Evolutionary conservation across 2,113 vertebrate genomes (phyloP).

Genomic region (Candoia aspera): DNA sequence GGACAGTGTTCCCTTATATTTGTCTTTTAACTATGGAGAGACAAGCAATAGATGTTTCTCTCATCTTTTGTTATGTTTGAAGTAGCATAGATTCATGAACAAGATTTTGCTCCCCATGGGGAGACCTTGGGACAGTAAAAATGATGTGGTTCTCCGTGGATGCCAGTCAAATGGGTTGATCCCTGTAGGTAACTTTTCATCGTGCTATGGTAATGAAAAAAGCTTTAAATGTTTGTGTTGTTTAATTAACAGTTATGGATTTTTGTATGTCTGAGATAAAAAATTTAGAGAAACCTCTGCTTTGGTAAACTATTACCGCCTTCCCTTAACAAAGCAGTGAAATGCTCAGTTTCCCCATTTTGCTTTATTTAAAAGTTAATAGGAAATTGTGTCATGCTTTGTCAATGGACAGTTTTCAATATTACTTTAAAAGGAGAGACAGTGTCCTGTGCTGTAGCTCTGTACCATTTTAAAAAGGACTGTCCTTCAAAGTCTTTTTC

Average conservation of each 20-base stretch:
- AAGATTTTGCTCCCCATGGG: neutral
- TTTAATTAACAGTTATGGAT: conserved; percentile 48
- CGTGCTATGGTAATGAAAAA: conserved; percentile 35
- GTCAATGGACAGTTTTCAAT: conserved; percentile 70
- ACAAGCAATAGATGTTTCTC: neutral
- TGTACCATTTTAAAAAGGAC: conserved; percentile 69
- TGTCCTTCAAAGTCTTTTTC: conserved; percentile 70
- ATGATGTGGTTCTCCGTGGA: neutral
- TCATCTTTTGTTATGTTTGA: neutral
- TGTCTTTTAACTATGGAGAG: neutral
- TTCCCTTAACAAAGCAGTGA: conserved; percentile 59
- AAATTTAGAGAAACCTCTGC: conserved; percentile 53
- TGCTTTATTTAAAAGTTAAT: conserved; percentile 66
- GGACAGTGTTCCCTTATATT: neutral
- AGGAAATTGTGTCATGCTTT: conserved; percentile 65
- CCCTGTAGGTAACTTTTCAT: conserved; percentile 47
- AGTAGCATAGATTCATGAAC: neutral
- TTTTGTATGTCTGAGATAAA: conserved; percentile 50
- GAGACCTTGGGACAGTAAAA: neutral
- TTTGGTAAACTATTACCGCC: conserved; percentile 69
- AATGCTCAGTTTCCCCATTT: conserved; percentile 64
- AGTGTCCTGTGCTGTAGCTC: conserved; percentile 63
- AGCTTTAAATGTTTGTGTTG: conserved; percentile 38
- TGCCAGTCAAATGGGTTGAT: conserved; percentile 10
- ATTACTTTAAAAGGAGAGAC: conserved; percentile 66